These are phyloP conservation scores for Eurosta solidaginis DNA, from an alignment of 1,140 invertebrate species.

Conservation along the genomic window DNA sequence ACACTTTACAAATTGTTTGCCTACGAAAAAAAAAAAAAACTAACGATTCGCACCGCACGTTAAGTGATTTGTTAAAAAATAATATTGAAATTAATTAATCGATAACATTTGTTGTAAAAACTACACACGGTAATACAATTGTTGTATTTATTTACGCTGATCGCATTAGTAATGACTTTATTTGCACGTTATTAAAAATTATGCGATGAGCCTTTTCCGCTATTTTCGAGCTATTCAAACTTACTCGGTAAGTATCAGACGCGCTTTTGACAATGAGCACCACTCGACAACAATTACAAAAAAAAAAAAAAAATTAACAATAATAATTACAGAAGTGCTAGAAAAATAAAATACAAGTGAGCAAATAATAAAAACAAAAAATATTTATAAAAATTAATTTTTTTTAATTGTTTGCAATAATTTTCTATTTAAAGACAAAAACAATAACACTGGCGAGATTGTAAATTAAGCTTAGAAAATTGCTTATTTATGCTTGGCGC, in stretches of 20 bases:
- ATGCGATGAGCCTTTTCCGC: no score
- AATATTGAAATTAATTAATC: neutral
- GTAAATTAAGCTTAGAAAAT: neutral
- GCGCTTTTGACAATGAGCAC: no score
- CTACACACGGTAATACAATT: neutral
- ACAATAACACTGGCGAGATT: neutral
- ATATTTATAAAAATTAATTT: neutral
- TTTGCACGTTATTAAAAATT: no score
- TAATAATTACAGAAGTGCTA: no score
- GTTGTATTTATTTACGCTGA: neutral
- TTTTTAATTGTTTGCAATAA: neutral
- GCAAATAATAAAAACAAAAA: neutral
- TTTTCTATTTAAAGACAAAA: neutral
- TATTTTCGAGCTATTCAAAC: no score
- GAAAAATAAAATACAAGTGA: neutral
- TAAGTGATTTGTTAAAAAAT: neutral
- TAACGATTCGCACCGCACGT: no score
- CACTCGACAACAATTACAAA: no score
- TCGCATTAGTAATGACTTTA: no score
- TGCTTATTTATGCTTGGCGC: neutral
- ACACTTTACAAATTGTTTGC: no score
- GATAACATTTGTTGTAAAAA: no score
- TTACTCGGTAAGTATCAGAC: no score
- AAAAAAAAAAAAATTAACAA: no score
- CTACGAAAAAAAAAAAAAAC: neutral